Evolutionary conservation across 2,113 vertebrate species (phyloP).

Genomic region (Hiodon alosoides): DNA sequence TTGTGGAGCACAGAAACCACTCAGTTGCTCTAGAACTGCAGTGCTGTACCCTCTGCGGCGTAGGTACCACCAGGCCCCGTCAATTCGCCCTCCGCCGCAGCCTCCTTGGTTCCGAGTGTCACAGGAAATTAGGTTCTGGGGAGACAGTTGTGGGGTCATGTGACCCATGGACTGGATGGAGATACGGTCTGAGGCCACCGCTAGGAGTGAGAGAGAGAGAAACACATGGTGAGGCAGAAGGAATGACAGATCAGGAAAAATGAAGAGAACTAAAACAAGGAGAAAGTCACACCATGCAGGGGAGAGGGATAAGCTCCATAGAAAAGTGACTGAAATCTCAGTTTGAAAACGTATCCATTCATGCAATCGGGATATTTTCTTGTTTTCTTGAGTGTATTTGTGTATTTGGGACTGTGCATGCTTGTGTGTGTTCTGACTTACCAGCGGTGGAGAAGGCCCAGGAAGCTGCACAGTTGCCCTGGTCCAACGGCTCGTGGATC

Average conservation of each 20-base stretch:
- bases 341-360: too few relatives aligned
- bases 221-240: not conserved
- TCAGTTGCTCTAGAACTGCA: not conserved
- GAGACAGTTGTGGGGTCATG: conserved; percentile 86
- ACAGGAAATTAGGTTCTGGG: conserved; percentile 92
- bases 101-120: conserved; percentile 86
- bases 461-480: conserved; percentile 92
- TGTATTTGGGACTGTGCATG: not conserved
- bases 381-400: not conserved
- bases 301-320: not conserved
- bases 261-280: not conserved
- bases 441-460: conserved; percentile 97
- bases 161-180: conserved; percentile 98
- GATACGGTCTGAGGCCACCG: conserved; percentile 90
- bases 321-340: too few relatives aligned
- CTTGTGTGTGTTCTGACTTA: conserved; percentile 36
- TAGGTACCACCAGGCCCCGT: conserved; percentile 93
- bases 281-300: not conserved
- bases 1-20: not conserved
- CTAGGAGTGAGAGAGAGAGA: conserved; percentile 46
- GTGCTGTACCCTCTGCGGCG: conserved; percentile 76
- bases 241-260: not conserved
- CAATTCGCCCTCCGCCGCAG: conserved; percentile 79
- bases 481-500: conserved; percentile 89
- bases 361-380: too few relatives aligned